Percentiles rank a stretch among this genome's conserved stretches.
Evolutionary conservation across 37 sponge, comb jelly and placozoan genomes (phyloP).

Genomic region (Geodia barretti): DNA sequence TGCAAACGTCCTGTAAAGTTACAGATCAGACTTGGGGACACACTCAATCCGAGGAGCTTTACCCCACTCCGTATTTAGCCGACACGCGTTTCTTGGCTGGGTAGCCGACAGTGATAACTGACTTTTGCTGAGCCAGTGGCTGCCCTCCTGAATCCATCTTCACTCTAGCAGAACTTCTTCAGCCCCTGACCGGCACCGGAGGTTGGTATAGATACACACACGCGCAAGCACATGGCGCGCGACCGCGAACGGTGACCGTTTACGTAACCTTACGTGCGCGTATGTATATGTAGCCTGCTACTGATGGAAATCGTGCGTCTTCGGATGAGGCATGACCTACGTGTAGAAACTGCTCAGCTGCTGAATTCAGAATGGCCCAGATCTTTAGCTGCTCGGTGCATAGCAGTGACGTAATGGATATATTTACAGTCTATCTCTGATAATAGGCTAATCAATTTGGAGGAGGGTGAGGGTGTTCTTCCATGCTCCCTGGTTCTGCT

Average conservation of each 20-base stretch:
- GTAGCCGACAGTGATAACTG: constrained; percentile 34
- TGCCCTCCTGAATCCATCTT: no score
- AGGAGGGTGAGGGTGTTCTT: constrained; percentile 15
- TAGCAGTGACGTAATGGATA: not conserved
- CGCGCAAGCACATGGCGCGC: no score
- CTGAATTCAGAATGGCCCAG: constrained; percentile 64
- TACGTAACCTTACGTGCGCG: no score
- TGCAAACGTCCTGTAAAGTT: constrained; percentile 91
- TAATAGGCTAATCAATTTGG: constrained; percentile 16
- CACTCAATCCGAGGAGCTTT: no score
- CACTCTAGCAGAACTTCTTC: no score
- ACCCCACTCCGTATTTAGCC: constrained; percentile 66
- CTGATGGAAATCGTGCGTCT: constrained; percentile 9
- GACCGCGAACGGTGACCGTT: no score
- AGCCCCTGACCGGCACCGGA: no score
- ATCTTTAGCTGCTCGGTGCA: constrained; percentile 47
- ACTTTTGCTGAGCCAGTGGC: not conserved
- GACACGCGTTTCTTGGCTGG: constrained; percentile 67
- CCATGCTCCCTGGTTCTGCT: constrained; percentile 65
- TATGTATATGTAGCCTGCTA: not conserved
- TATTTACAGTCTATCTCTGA: no score
- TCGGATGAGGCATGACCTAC: constrained; percentile 29
- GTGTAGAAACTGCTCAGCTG: constrained; percentile 32
- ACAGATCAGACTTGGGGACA: no score
- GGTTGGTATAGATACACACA: no score